A percentile compares a stretch with the other conserved stretches of the same genome.
phyloP scores from a whole-genome alignment of 2,113 vertebrate species.

The Panthera uncia region DNA sequence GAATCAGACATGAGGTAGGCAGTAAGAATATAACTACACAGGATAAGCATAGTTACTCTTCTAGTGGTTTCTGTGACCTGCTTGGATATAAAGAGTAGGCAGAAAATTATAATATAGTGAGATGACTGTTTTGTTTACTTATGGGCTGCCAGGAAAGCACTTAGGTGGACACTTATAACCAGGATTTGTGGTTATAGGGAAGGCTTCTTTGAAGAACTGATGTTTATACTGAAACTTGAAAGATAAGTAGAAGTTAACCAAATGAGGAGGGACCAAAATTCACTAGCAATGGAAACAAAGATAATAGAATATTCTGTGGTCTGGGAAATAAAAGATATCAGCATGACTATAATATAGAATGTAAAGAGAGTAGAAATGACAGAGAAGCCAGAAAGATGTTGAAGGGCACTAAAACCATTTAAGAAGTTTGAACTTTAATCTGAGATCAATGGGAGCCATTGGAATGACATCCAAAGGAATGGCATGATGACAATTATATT shows the following conservation, averaged over 20 bases:
- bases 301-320: background rate
- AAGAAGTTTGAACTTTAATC: background rate
- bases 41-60: background rate
- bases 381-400: background rate
- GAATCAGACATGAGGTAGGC: background rate
- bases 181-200: background rate
- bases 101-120: background rate
- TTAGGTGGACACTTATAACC: background rate
- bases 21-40: background rate
- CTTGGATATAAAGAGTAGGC: background rate
- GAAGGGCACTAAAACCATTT: background rate
- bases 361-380: background rate
- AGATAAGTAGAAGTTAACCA: background rate
- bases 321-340: background rate
- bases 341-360: background rate
- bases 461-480: background rate
- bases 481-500: background rate
- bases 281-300: background rate
- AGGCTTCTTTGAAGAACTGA: background rate
- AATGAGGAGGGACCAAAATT: background rate
- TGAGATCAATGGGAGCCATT: background rate
- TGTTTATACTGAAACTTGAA: background rate
- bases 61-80: background rate
- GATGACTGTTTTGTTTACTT: background rate
- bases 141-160: background rate